A percentile compares a stretch with the other conserved stretches of the same genome.
Evolutionary conservation across 2,797 vertebrate species (phyloP).

Genomic region (Malurus leucopterus): DNA sequence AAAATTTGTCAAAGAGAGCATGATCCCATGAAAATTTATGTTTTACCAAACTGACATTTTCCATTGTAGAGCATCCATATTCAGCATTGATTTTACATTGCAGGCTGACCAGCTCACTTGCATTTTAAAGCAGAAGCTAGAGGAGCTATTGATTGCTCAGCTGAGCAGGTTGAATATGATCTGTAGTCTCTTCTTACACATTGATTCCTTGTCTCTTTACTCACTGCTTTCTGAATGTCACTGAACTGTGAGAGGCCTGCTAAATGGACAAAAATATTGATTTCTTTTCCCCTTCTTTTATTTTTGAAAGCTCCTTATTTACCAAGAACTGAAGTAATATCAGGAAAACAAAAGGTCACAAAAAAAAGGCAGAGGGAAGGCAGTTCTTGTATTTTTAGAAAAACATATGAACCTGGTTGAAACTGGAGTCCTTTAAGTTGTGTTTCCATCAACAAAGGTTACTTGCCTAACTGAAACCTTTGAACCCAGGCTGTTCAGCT

Average conservation of each 20-base stretch:
- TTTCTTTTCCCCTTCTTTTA: constrained; percentile 46
- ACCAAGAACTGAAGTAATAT: constrained; percentile 63
- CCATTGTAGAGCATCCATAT: background rate
- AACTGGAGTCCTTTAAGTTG: background rate
- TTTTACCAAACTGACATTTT: background rate
- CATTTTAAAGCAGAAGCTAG: constrained; percentile 52
- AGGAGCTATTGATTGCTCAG: constrained; percentile 58
- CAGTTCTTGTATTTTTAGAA: background rate
- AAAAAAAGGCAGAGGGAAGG: constrained; percentile 19
- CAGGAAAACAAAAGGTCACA: constrained; percentile 49
- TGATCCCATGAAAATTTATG: background rate
- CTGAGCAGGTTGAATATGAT: constrained; percentile 46
- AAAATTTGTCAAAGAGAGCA: background rate
- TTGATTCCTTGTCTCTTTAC: constrained; percentile 63
- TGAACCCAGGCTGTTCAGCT: background rate
- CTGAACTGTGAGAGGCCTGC: constrained; percentile 63
- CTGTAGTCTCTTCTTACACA: constrained; percentile 50
- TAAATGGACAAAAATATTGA: constrained; percentile 75
- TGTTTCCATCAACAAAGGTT: background rate
- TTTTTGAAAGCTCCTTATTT: constrained; percentile 66
- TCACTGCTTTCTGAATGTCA: constrained; percentile 53
- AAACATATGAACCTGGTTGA: constrained; percentile 14
- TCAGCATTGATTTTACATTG: background rate
- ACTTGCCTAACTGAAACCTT: background rate
- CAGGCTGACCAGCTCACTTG: constrained; percentile 40